Percentiles rank a stretch among this genome's conserved stretches.
Evolutionary conservation across 2,113 vertebrate species (phyloP).

Genomic region (Forbesichthys agassizii): DNA sequence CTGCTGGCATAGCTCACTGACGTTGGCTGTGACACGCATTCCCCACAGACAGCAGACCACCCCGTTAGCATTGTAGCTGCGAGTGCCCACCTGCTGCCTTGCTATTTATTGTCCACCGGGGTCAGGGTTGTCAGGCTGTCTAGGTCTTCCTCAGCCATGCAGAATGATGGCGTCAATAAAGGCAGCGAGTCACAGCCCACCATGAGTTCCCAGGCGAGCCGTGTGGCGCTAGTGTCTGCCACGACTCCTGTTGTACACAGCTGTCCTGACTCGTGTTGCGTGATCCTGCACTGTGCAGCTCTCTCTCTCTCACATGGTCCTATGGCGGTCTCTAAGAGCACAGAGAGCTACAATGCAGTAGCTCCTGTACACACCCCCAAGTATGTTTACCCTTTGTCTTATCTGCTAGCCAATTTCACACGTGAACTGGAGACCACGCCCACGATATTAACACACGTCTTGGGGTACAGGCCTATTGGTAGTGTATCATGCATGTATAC

Average conservation of each 20-base stretch:
- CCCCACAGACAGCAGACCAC: slow-evolving; percentile 24
- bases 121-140: slow-evolving; percentile 45
- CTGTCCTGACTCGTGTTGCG: slow-evolving; percentile 36
- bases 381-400: no score
- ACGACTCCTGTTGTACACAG: slow-evolving; percentile 45
- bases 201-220: slow-evolving; percentile 13
- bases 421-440: slow-evolving; percentile 9
- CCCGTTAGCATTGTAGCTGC: slow-evolving; percentile 11
- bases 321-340: slow-evolving; percentile 12
- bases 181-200: slow-evolving; percentile 19
- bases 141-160: slow-evolving; percentile 37
- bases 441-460: slow-evolving; percentile 45
- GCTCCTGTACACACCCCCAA: no score
- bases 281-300: slow-evolving; percentile 18
- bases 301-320: slow-evolving; percentile 17
- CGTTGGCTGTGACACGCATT: slow-evolving; percentile 4
- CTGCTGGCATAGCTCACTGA: neutral
- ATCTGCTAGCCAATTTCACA: slow-evolving; percentile 15
- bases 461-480: slow-evolving; percentile 1
- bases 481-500: slow-evolving; percentile 6
- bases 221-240: slow-evolving; percentile 35
- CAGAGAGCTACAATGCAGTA: no score
- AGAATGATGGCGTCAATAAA: slow-evolving; percentile 55
- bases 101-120: slow-evolving; percentile 56
- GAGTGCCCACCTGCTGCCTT: slow-evolving; percentile 25